Conservation (phyloP, 2,797 vertebrate species). For the Oreonectes daqikongensis region DNA sequence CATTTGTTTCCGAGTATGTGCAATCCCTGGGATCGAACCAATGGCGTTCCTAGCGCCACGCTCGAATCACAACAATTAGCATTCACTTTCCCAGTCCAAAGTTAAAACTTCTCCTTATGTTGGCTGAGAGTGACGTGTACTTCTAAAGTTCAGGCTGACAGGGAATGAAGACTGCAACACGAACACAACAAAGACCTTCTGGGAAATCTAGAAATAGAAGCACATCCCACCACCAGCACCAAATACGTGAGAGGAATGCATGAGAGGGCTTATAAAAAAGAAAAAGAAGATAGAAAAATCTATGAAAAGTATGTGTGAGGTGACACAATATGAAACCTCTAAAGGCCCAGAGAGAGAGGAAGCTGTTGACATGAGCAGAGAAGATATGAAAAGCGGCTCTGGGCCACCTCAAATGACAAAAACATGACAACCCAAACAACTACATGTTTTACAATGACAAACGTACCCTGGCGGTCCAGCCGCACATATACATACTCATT, state of each 20-base stretch:
- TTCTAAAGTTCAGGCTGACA: slow-evolving; percentile 48
- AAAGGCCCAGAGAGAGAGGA: slow-evolving; percentile 30
- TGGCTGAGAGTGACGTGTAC: slow-evolving; percentile 40
- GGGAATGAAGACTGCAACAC: slow-evolving; percentile 48
- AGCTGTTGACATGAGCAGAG: slow-evolving; percentile 29
- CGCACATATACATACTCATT: slow-evolving; percentile 8
- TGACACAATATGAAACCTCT: slow-evolving; percentile 43
- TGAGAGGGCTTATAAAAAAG: slow-evolving; percentile 36
- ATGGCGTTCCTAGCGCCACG: too few species aligned
- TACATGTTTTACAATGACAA: slow-evolving; percentile 31
- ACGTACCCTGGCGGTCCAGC: not conserved
- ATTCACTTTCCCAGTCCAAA: slow-evolving; percentile 26
- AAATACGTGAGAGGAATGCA: slow-evolving; percentile 48
- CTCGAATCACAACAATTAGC: slow-evolving; percentile 27
- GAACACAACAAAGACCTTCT: slow-evolving; percentile 54
- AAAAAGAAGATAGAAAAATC: slow-evolving; percentile 18
- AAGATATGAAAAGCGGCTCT: slow-evolving; percentile 19
- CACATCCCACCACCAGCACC: slow-evolving; percentile 41
- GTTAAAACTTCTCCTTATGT: slow-evolving; percentile 43
- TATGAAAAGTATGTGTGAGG: slow-evolving; percentile 25
- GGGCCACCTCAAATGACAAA: slow-evolving; percentile 29
- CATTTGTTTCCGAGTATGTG: too few species aligned
- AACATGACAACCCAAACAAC: not conserved
- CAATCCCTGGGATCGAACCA: too few species aligned
- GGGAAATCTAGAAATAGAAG: slow-evolving; percentile 57